Evolutionary conservation across 2,888 invertebrate species (phyloP).

Genomic region (Drosophila putrida): DNA sequence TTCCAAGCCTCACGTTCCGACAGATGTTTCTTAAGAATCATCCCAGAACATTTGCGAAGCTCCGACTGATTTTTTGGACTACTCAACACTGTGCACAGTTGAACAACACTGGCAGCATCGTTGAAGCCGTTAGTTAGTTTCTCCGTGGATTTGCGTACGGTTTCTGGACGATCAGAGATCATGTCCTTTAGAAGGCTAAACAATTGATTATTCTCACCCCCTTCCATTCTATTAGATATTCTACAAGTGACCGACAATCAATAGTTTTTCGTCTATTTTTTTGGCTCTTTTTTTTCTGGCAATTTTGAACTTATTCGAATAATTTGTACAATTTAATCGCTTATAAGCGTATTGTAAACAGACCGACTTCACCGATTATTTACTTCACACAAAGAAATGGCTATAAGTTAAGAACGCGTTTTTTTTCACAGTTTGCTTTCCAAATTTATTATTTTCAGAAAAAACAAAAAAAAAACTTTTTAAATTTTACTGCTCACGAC

Average conservation of each 20-base stretch:
- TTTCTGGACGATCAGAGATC: conserved; percentile 18
- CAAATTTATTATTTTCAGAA: background rate
- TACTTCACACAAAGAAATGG: background rate
- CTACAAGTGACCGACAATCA: no score
- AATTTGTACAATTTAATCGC: background rate
- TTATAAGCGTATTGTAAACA: no score
- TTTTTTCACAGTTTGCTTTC: conserved; percentile 1
- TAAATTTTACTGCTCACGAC: background rate
- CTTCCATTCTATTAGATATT: conserved; percentile 3
- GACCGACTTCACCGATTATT: no score
- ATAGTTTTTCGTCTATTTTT: background rate
- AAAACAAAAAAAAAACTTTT: background rate
- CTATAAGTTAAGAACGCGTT: no score
- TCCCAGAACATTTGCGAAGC: conserved; percentile 23
- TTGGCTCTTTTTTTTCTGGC: no score
- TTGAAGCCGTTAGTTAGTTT: background rate
- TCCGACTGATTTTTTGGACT: background rate
- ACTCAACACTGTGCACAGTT: conserved; percentile 14
- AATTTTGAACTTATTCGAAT: background rate
- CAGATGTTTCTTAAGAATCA: background rate
- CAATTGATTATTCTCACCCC: conserved; percentile 7
- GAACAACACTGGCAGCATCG: conserved; percentile 11
- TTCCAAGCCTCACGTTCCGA: background rate
- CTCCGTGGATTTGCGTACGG: conserved; percentile 5
- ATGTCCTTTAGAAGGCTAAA: conserved; percentile 18